phyloP scores from a whole-genome alignment of 2,113 vertebrate species.

The Alethe diademata region DNA sequence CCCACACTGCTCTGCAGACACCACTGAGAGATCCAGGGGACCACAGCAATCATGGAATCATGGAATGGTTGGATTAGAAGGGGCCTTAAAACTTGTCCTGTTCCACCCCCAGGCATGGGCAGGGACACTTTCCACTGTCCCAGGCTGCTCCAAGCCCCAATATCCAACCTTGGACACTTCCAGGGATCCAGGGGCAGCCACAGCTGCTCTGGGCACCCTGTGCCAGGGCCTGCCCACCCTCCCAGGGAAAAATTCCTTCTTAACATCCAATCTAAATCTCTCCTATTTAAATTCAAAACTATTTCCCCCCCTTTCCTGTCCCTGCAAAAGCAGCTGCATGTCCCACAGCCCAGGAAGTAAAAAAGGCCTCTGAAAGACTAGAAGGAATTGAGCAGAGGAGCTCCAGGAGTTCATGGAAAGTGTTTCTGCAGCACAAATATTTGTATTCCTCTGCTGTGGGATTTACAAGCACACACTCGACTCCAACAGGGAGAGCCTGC shows the following conservation, averaged over 20 bases:
- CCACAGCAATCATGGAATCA: neutral
- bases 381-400: neutral
- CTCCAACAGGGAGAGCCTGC: neutral
- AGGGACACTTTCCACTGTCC: neutral
- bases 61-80: neutral
- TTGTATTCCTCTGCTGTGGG: slow-evolving; percentile 28
- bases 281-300: neutral
- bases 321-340: neutral
- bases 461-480: neutral
- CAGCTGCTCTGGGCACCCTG: neutral
- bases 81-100: neutral
- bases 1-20: neutral
- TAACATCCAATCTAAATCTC: neutral
- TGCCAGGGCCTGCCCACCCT: neutral
- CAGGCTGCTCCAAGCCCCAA: neutral
- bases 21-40: neutral
- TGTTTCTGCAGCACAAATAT: slow-evolving; percentile 18
- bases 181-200: neutral
- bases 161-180: neutral
- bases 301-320: neutral
- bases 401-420: neutral
- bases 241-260: neutral
- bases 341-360: neutral
- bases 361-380: neutral
- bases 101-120: neutral